Evolutionary conservation across 1,140 invertebrate genomes (phyloP).

Genomic region (Drosophila bocqueti): DNA sequence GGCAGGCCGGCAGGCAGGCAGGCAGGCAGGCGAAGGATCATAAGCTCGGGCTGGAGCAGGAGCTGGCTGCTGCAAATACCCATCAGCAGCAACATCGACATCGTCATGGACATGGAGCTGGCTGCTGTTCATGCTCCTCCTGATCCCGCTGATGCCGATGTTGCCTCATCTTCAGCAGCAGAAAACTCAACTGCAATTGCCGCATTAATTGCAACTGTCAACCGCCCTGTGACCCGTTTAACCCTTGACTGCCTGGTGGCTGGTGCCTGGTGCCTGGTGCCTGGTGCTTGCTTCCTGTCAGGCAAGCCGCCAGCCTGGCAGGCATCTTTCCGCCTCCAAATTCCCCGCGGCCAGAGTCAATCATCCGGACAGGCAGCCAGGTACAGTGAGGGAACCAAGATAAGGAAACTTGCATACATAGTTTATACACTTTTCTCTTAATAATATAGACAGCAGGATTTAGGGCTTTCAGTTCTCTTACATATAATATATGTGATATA

Average conservation of each 20-base stretch:
- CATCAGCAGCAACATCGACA: slow-evolving; percentile 11
- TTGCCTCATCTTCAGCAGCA: slow-evolving; percentile 61
- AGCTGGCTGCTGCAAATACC: slow-evolving; percentile 14
- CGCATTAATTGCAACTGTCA: slow-evolving; percentile 81
- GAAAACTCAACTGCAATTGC: slow-evolving; percentile 62
- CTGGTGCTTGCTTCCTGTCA: slow-evolving; percentile 6
- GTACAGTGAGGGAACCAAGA: slow-evolving; percentile 3
- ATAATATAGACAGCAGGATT: too few species aligned
- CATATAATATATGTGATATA: too few species aligned
- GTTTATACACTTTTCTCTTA: neutral
- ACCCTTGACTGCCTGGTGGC: slow-evolving; percentile 32
- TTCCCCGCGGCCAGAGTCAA: slow-evolving; percentile 40
- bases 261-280: neutral
- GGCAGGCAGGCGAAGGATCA: neutral
- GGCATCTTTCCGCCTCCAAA: slow-evolving; percentile 30
- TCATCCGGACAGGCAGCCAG: slow-evolving; percentile 41
- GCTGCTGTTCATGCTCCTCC: neutral
- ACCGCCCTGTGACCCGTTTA: slow-evolving; percentile 55
- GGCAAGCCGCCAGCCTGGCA: neutral
- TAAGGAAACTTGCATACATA: neutral
- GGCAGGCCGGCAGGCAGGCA: neutral
- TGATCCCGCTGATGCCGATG: slow-evolving; percentile 5
- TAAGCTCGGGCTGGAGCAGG: slow-evolving; percentile 4
- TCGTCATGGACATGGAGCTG: slow-evolving; percentile 23
- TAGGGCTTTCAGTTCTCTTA: too few species aligned